Base-by-base conservation (phyloP, 2,888 invertebrate genomes). In the Periphyllus acericola region DNA sequence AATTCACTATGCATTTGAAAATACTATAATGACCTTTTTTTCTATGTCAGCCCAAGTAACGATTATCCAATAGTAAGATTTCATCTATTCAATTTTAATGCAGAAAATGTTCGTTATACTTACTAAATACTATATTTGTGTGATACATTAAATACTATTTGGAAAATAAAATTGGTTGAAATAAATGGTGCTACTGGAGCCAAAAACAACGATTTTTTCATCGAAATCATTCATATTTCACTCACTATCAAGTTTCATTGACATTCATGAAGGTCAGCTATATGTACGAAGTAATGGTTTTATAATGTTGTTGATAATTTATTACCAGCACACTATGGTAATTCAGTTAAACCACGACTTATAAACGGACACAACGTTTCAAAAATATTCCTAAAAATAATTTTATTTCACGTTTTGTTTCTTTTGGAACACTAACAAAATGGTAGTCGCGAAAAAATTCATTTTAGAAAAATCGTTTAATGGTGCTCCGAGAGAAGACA, bases 401-500 rank as follows among this genome's bases (percentile, higher is more conserved):
- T 29, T 74, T 52, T 21, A 29, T 74, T 55, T 55, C 55, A 29
- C 36, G 11, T n/a, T 34, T 3, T 34, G 75, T 32, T 3, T 86
- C 34, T 9, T 85, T 76, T 40, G 17, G 19, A 29, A 74, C 60
- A 87, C 4, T 6, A 17, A 52, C n/a, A 84, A 76, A 74, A 94
- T 93, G 92, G 91, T 94, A 55, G 92, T 92, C 89, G 93, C 94
- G 4, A 94, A 93, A 91, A 94, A 94, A 91, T 95, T 94, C 92
- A 93, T 95, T 32, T 91, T 95, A 25, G 93, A 92, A 0, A 94
- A 94, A 90, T 92, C 93, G 90, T 95, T 95, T 91, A 92, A 94
- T 90, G 95, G 95, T 0, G 93, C 94, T 90, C 95, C 95, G 4
- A 94, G 94, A 90, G 91, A 92, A 89, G 92, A 92, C 4, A 95